A percentile compares a stretch with the other conserved stretches of the same genome.
Evolutionary conservation across 2,797 vertebrate species (phyloP).

Genomic region (Sebastes elongatus): DNA sequence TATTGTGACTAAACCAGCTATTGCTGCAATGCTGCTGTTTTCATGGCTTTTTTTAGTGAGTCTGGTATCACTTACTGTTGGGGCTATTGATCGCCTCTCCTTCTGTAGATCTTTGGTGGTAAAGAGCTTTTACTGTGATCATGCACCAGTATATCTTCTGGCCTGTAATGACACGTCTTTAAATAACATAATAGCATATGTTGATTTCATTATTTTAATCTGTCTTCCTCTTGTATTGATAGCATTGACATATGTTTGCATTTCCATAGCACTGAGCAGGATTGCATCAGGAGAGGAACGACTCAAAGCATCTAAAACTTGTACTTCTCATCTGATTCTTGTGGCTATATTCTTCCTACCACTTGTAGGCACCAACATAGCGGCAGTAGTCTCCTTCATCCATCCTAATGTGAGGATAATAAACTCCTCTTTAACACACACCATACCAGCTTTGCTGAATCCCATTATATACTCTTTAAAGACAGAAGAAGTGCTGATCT

Average conservation of each 20-base stretch:
- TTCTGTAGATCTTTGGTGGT: slow-evolving; percentile 68
- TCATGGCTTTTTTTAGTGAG: not conserved
- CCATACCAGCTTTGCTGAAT: slow-evolving; percentile 67
- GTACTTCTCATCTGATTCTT: slow-evolving; percentile 66
- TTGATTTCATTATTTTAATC: not conserved
- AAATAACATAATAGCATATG: not conserved
- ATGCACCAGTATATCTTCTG: slow-evolving; percentile 48
- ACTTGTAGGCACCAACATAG: slow-evolving; percentile 18
- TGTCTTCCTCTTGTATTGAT: slow-evolving; percentile 58
- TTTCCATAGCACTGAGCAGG: slow-evolving; percentile 46
- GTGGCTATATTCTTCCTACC: slow-evolving; percentile 69
- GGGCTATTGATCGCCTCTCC: slow-evolving; percentile 59
- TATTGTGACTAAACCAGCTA: slow-evolving; percentile 9
- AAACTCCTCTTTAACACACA: slow-evolving; percentile 54
- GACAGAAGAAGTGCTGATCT: slow-evolving; percentile 65
- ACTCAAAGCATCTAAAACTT: slow-evolving; percentile 66
- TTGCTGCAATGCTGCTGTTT: slow-evolving; percentile 19
- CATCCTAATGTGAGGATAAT: slow-evolving; percentile 59
- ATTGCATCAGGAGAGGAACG: slow-evolving; percentile 48
- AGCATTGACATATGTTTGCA: slow-evolving; percentile 53
- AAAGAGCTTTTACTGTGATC: slow-evolving; percentile 70
- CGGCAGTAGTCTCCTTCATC: not conserved
- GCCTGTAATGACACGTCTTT: slow-evolving; percentile 58
- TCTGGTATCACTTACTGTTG: rapidly evolving
- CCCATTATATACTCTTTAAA: slow-evolving; percentile 72